Base-by-base conservation (phyloP, 2,797 vertebrate genomes). In the Artibeus lituratus region DNA sequence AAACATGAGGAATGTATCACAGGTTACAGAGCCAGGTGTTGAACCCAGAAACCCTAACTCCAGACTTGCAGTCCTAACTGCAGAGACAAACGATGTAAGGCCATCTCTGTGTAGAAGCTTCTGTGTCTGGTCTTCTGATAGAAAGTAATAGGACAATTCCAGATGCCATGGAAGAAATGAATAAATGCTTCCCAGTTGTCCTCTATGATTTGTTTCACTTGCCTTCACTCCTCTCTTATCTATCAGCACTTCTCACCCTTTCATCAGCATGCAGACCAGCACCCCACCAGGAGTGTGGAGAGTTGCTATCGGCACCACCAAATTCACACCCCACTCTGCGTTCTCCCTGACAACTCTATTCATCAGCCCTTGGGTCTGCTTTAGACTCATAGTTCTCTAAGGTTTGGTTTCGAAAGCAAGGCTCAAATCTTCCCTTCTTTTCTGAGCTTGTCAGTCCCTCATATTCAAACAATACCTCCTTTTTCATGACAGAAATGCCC, bases 341-440 rank as follows among this genome's bases (percentile, higher is more conserved):
- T 81, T 92, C 53, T 94, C 55, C 72, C 59, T 90, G 91, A 96
- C 93, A 97, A 42, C 57, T 95, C 85, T 84, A 57, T 91, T 89
- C 78, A 91, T 67, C 95, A 85, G 24, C 65, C 19, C 55, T 29
- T 95, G 47, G n/a, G 67, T 39, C 65, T 74, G 82, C 42, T 70
- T 93, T 83, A 73, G 26, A 92, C 26, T 94, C 90, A 81, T 10
- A 57, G 10, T 96, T 87, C 19, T 97, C 95, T 84, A 44, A 72
- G 78, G 59, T 55, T 92, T 74, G 47, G 76, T 90, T 97, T 90
- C 65, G 53, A 94, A 96, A 84, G 49, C 35, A 80, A 87, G 69
- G 3, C 10, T 87, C 83, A 85, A 55, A 62, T 53, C 90, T 14
- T 83, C 83, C 55, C 37, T 44, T 91, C 51, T 84, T 91, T 59